Percentiles rank a stretch among this genome's conserved stretches.
phyloP scores from a whole-genome alignment of 2,888 invertebrate genomes.

The Hydraecia micacea region DNA sequence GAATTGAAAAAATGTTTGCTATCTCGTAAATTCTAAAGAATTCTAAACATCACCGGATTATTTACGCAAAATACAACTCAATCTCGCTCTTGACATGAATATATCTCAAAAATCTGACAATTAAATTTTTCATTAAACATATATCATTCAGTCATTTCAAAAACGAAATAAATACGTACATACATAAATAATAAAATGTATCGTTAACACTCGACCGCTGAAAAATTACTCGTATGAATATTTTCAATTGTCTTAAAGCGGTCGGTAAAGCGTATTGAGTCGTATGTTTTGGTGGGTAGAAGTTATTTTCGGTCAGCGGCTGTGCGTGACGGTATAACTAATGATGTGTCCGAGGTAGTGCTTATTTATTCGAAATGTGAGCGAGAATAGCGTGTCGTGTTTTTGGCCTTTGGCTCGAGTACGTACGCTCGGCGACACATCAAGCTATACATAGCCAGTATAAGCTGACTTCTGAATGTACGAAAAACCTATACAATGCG shows the following conservation, averaged over 20 bases:
- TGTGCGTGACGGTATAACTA: constrained; percentile 76
- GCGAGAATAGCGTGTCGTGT: constrained; percentile 63
- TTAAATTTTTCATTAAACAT: constrained; percentile 62
- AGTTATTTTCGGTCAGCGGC: constrained; percentile 72
- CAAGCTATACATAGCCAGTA: no score
- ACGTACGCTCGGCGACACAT: constrained; percentile 6
- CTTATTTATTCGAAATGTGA: constrained; percentile 68
- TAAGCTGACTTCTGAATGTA: no score
- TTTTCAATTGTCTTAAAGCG: constrained; percentile 69
- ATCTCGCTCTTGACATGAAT: constrained; percentile 52
- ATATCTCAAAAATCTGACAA: constrained; percentile 55
- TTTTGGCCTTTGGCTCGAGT: constrained; percentile 52
- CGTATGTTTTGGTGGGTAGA: constrained; percentile 72
- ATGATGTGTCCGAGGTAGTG: constrained; percentile 74
- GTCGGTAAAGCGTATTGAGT: constrained; percentile 76
- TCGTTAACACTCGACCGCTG: constrained; percentile 67
- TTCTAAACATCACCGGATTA: constrained; percentile 29
- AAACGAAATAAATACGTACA: constrained; percentile 53
- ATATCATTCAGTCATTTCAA: constrained; percentile 60
- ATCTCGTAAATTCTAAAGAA: constrained; percentile 32
- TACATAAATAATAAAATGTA: constrained; percentile 64
- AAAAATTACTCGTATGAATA: constrained; percentile 74
- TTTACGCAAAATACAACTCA: constrained; percentile 53
- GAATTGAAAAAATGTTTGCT: constrained; percentile 17
- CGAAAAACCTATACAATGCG: no score